Conservation (phyloP, 1,140 invertebrate genomes). For the Heliconius melpomene region DNA sequence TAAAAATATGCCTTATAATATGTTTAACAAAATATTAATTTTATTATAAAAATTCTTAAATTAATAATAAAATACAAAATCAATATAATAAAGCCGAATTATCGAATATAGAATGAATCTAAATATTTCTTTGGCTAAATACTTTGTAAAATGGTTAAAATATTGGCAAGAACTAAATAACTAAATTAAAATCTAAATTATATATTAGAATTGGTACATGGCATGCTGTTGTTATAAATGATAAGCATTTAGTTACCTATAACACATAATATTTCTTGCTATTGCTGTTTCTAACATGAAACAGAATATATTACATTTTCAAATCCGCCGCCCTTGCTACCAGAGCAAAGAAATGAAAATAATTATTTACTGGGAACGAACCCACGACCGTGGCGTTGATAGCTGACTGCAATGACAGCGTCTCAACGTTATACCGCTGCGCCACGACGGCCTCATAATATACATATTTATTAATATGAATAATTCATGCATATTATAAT, state of each 20-base stretch:
- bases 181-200: background rate
- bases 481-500: constrained; percentile 1
- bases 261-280: background rate
- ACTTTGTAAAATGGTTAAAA: constrained; percentile 24
- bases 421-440: too few species aligned
- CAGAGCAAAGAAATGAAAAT: too few species aligned
- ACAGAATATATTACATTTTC: background rate
- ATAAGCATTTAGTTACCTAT: background rate
- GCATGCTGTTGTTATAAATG: background rate
- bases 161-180: constrained; percentile 23
- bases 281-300: background rate
- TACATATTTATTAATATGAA: background rate
- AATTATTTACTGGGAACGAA: too few species aligned
- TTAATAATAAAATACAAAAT: background rate
- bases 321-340: too few species aligned
- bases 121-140: constrained; percentile 26
- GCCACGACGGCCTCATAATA: background rate
- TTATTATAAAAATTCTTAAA: background rate
- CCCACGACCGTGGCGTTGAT: background rate
- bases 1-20: constrained; percentile 22
- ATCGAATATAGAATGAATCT: background rate
- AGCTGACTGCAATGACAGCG: too few species aligned
- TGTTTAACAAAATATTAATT: background rate
- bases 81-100: constrained; percentile 10
- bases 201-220: constrained; percentile 2